Conservation (phyloP, 2,113 vertebrate species). For the Crotalus helleri region DNA sequence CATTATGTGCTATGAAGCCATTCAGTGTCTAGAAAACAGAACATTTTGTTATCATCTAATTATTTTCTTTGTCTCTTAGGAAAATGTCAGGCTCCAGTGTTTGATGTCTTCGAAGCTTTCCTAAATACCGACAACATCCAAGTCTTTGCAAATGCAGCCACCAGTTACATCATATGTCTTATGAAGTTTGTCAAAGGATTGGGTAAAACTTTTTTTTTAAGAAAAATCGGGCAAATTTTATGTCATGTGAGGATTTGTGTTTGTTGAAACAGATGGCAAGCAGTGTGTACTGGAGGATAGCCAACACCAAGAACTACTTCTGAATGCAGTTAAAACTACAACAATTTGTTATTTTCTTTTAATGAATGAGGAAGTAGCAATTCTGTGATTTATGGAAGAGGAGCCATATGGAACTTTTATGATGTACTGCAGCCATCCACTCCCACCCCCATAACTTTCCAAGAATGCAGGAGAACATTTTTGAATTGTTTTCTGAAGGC, state of each 20-base stretch:
- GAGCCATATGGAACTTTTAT: background rate
- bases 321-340: background rate
- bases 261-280: background rate
- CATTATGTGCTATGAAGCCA: background rate
- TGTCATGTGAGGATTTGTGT: background rate
- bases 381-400: background rate
- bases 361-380: background rate
- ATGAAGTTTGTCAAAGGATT: constrained; percentile 99
- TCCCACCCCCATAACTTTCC: background rate
- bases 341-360: background rate
- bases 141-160: constrained; percentile 96
- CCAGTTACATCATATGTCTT: constrained; percentile 99
- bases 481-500: background rate
- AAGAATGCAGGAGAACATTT: background rate
- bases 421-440: background rate
- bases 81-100: constrained; percentile 91
- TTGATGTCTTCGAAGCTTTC: constrained; percentile 98
- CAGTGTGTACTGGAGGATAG: background rate
- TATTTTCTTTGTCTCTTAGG: constrained; percentile 67
- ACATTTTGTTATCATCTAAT: background rate
- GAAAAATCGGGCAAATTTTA: background rate
- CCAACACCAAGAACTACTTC: constrained; percentile 9
- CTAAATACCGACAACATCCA: constrained; percentile 97
- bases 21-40: background rate
- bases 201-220: constrained; percentile 69